Base-by-base conservation (phyloP, 2,888 invertebrate species). In the Hedya salicella region DNA sequence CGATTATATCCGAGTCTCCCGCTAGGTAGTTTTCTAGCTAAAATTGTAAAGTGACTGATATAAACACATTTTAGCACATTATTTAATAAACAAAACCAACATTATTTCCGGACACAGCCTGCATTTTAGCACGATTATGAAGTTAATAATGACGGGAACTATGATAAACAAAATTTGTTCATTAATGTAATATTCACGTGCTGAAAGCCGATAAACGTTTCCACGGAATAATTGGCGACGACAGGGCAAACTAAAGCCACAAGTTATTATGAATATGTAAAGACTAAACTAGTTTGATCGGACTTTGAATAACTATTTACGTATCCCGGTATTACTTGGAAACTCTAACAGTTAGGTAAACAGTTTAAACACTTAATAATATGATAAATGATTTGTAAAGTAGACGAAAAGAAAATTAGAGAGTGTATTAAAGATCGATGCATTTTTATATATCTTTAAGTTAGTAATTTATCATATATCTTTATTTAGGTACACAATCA, bases 121-220 rank as follows among this genome's bases (percentile, higher is more conserved):
- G 14, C 17, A 61, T 39, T 48, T 60, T 6, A 21, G 25, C 16
- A n/a, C 48, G 39, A 54, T 19, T 30, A 48, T 21, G 16, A 54
- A 61, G 42, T 25, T 40, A 30, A 50, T 50, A 61, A 40, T 61
- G 44, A 50, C 21, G 49, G 46, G 57, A 57, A 57, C 17, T 17
- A 44, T 16, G 16, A 25, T 25, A 36, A 36, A 36, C 36, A 36
- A 11, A 2, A 36, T 36, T 42, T 25, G 39, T 64, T 13, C 63
- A 57, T 49, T 64, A 64, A 64, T 64, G 63, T 42, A 64, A 13
- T 42, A 50, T 56, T 56, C 19, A 64, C 63, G 56, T 56, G 63
- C 40, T 36, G n/a, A 64, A 64, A 42, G 42, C 19, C 56, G 19
- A 57, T 64, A 64, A 64, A 19, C 9, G 32, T 25, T 56, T 39